These are phyloP conservation scores for Leptobrachium ailaonicum DNA, from an alignment of 2,113 vertebrate genomes.

Conservation along the genomic window DNA sequence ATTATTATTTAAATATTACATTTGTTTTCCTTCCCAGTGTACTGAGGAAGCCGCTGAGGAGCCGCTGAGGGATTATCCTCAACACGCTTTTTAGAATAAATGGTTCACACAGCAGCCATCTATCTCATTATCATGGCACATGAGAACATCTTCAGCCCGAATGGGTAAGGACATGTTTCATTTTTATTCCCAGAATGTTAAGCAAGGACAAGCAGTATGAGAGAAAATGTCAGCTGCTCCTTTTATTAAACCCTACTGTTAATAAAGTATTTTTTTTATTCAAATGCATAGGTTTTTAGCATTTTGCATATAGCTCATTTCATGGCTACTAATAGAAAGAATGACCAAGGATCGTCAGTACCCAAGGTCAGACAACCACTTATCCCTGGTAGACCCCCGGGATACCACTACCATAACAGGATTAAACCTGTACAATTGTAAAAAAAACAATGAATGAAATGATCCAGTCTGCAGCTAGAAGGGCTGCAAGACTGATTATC, in stretches of 20 bases:
- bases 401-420: no score
- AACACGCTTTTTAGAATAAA: background rate
- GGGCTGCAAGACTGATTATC: no score
- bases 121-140: constrained; percentile 7
- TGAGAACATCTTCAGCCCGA: background rate
- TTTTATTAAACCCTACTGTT: background rate
- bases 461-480: no score
- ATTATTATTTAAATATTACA: constrained; percentile 14
- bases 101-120: background rate
- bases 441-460: no score
- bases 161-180: background rate
- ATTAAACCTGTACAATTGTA: no score
- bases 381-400: no score
- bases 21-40: constrained; percentile 10
- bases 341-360: no score
- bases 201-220: background rate
- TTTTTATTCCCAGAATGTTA: background rate
- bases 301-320: background rate
- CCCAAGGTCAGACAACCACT: no score
- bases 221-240: background rate
- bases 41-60: background rate
- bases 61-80: constrained; percentile 5
- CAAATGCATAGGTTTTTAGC: background rate
- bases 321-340: no score
- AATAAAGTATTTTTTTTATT: background rate